phyloP scores from a whole-genome alignment of 2,113 vertebrate genomes.

The Ramphastos sulfuratus region DNA sequence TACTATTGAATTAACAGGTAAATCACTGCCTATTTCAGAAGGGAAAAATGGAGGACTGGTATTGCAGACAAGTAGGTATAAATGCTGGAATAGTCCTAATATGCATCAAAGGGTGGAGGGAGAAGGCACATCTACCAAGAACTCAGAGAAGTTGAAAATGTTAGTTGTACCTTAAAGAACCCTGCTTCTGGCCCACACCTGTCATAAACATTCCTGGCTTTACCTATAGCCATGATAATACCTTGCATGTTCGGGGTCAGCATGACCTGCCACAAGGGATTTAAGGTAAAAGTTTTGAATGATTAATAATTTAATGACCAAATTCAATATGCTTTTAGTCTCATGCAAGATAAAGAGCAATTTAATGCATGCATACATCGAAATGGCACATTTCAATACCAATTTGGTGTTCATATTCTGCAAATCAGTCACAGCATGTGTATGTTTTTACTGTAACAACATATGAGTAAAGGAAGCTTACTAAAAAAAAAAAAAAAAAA shows the following conservation, averaged over 20 bases:
- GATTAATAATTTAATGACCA: constrained; percentile 67
- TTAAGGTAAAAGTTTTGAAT: constrained; percentile 75
- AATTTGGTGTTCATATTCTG: neutral
- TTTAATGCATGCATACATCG: constrained; percentile 53
- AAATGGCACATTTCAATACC: constrained; percentile 30
- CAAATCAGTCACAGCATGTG: constrained; percentile 19
- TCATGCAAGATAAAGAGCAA: constrained; percentile 72
- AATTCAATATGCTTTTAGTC: constrained; percentile 42
- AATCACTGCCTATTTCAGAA: neutral
- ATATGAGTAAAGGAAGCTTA: neutral
- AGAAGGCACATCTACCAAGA: neutral
- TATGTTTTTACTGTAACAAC: neutral
- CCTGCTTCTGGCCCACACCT: constrained; percentile 97
- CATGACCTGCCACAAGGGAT: constrained; percentile 94
- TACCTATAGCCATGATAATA: constrained; percentile 99
- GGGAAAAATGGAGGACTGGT: neutral
- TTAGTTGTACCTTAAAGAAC: constrained; percentile 97
- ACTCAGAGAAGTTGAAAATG: constrained; percentile 66
- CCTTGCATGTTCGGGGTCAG: constrained; percentile 99
- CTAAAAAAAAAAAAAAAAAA: no score
- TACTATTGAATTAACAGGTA: neutral
- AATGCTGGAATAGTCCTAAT: neutral
- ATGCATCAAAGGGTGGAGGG: neutral
- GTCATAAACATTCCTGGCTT: constrained; percentile 96
- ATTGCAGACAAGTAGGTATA: neutral